Base-by-base conservation (phyloP, 2,888 invertebrate genomes). In the Coelinius sp. region DNA sequence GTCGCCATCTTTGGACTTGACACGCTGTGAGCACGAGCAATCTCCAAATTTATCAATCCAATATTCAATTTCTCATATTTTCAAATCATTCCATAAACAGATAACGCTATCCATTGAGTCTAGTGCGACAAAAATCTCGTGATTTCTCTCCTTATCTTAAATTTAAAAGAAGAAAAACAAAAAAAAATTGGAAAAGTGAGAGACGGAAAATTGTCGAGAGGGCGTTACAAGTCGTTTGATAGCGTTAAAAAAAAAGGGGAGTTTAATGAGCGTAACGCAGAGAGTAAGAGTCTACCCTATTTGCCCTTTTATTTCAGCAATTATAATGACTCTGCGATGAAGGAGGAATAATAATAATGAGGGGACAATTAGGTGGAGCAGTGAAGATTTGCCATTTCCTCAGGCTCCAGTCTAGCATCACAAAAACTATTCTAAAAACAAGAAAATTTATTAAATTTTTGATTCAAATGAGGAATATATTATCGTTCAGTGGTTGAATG, bases 231-330 rank as follows among this genome's bases (percentile, higher is more conserved):
- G 68, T 63, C 38, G 35, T 24, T 70, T 70, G 73, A 71, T 68
- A 64, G 62, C 70, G 69, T 68, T 53, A 14, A 70, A 71, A 75
- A 73, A 35, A 22, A 72, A 70, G n/a, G 73, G 76, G 76, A 73
- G 75, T 69, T 73, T 76, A 76, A 76, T 76, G 73, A 76, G 76
- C 76, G 75, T 75, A 75, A 76, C 76, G 70, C 38, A 68, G 67
- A 53, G 65, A 14, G 1, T 27, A 24, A 2, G 27, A 73, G 66
- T 62, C 64, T 64, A 73, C 46, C 73, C 73, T 35, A 68, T 62
- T 68, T 70, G 64, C 38, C 75, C 64, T 38, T 59, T 67, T 41
- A 49, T 56, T 53, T 25, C 65, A 38, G 35, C 10, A 27, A 20
- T 53, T 41, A 22, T 49, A 49, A 49, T 49, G 17, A 7, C 59